A percentile compares a stretch with the other conserved stretches of the same genome.
phyloP scores from a whole-genome alignment of 2,797 vertebrate genomes.

The Muraenolepis orangiensis region DNA sequence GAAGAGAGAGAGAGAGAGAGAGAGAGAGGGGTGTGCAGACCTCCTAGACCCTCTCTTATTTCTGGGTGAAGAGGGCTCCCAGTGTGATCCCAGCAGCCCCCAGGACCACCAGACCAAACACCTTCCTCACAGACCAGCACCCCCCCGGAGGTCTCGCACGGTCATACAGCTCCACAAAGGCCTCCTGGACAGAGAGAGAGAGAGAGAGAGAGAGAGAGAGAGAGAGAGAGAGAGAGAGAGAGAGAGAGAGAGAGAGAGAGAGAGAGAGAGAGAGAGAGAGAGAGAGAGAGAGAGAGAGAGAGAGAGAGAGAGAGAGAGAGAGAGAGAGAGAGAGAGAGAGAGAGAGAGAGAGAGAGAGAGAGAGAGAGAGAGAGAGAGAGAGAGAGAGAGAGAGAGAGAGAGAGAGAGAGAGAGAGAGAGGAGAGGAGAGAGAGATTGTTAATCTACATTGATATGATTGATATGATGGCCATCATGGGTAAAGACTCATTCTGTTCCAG shows the following conservation, averaged over 20 bases:
- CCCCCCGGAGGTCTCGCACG: slow-evolving; percentile 74
- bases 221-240: background rate
- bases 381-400: too few species aligned
- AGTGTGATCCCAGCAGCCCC: slow-evolving; percentile 87
- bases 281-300: too few species aligned
- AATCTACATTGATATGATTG: too few species aligned
- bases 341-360: too few species aligned
- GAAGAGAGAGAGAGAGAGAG: background rate
- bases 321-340: too few species aligned
- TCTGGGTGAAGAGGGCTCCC: slow-evolving; percentile 84
- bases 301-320: too few species aligned
- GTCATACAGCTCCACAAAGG: slow-evolving; percentile 86
- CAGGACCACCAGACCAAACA: slow-evolving; percentile 82
- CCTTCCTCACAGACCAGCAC: slow-evolving; percentile 85
- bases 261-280: too few species aligned
- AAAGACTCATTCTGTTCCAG: too few species aligned
- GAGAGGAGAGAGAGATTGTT: too few species aligned
- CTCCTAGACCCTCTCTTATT: slow-evolving; percentile 65
- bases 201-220: slow-evolving; percentile 6
- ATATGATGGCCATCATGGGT: too few species aligned
- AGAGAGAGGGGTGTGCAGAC: background rate
- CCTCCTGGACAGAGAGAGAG: slow-evolving; percentile 70
- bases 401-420: too few species aligned
- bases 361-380: too few species aligned
- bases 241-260: background rate